Percentiles rank a stretch among this genome's conserved stretches.
Evolutionary conservation across 2,113 vertebrate genomes (phyloP).

Genomic region (Ondatra zibethicus): DNA sequence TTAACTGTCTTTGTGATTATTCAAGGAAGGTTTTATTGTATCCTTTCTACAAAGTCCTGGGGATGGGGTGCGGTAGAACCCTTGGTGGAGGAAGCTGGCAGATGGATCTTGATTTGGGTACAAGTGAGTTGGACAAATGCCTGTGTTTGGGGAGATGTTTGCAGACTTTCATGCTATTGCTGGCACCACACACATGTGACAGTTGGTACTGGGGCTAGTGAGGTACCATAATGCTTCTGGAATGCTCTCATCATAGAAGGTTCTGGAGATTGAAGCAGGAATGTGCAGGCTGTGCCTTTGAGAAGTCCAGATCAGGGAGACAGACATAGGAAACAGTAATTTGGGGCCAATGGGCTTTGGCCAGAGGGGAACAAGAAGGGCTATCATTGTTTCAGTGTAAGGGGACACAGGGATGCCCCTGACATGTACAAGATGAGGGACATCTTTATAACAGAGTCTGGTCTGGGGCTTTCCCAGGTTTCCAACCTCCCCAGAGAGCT

Average conservation of each 20-base stretch:
- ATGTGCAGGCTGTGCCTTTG: not conserved
- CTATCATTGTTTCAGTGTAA: not conserved
- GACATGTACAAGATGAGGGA: not conserved
- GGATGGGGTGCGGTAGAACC: not conserved
- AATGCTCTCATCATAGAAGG: not conserved
- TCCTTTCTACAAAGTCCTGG: not conserved
- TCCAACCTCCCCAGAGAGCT: not conserved
- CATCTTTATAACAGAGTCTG: not conserved
- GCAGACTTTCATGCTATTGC: not conserved
- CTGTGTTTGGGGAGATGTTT: not conserved
- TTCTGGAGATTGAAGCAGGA: not conserved
- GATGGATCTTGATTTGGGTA: not conserved
- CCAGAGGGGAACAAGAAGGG: not conserved
- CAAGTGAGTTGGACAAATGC: not conserved
- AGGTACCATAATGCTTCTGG: not conserved
- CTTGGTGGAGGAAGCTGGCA: not conserved
- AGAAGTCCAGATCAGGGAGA: not conserved
- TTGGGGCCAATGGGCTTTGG: not conserved
- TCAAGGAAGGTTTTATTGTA: not conserved
- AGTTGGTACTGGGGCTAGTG: not conserved
- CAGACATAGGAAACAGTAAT: not conserved
- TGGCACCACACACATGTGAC: not conserved
- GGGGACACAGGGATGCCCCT: not conserved
- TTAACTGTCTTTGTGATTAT: not conserved
- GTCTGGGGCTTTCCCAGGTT: not conserved